A percentile compares a stretch with the other conserved stretches of the same genome.
Conservation (phyloP, 1,140 invertebrate species). For the Conus ventricosus region DNA sequence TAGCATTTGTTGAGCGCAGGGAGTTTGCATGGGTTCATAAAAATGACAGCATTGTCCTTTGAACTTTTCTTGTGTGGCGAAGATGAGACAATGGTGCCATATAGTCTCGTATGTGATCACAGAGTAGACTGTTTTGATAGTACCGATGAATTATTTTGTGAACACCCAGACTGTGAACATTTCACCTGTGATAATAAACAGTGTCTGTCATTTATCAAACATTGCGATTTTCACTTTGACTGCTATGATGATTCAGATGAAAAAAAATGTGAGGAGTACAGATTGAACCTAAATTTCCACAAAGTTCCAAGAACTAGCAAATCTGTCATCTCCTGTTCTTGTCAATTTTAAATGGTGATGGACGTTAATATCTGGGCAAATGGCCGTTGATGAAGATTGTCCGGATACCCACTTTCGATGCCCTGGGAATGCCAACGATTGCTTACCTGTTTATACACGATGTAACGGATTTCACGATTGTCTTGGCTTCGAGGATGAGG, state of each 20-base stretch:
- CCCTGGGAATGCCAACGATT: neutral
- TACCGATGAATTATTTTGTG: neutral
- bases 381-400: neutral
- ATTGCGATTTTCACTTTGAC: neutral
- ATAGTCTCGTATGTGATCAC: neutral
- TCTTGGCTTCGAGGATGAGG: constrained; percentile 24
- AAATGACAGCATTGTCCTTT: no score
- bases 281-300: neutral
- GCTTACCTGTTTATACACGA: constrained; percentile 21
- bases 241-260: constrained; percentile 1
- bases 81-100: neutral
- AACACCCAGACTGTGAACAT: neutral
- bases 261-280: neutral
- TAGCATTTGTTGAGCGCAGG: no score
- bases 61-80: neutral
- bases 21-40: no score
- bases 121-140: neutral
- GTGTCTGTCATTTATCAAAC: neutral
- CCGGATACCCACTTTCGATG: constrained; percentile 20
- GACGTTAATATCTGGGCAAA: neutral
- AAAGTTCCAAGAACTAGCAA: no score
- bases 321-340: neutral
- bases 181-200: neutral
- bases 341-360: neutral
- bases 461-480: constrained; percentile 37